Conservation (phyloP, 2,797 vertebrate genomes). For the Sphenopsis melanotis region DNA sequence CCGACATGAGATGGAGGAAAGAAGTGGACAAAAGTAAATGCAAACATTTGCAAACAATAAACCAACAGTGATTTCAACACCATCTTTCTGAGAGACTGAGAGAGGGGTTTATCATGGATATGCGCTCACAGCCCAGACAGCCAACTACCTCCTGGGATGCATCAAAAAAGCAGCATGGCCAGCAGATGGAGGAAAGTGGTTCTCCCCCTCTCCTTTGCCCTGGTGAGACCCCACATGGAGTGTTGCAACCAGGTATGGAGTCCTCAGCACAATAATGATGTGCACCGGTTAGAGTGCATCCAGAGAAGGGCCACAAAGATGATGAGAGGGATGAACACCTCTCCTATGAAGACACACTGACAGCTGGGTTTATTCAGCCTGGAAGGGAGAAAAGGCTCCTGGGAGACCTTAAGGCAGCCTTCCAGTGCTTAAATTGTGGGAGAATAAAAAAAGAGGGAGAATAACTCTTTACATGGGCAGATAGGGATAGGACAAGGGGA, state of each 20-base stretch:
- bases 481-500: neutral
- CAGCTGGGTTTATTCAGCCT: neutral
- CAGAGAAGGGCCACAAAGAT: neutral
- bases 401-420: neutral
- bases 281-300: neutral
- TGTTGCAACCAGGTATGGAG: neutral
- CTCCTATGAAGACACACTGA: neutral
- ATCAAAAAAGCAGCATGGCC: neutral
- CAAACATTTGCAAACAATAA: neutral
- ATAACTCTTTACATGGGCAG: neutral
- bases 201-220: neutral
- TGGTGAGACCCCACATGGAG: neutral
- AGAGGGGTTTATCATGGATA: too few relatives aligned
- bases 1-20: neutral
- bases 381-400: neutral
- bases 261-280: neutral
- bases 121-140: neutral
- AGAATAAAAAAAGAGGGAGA: neutral
- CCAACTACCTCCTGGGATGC: neutral
- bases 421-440: neutral
- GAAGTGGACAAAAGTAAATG: neutral
- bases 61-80: neutral
- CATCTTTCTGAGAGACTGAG: neutral
- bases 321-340: neutral
- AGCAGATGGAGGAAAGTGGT: rapidly evolving